Percentiles rank a stretch among this genome's conserved stretches.
Conservation (phyloP, 2,888 invertebrate genomes). For the Phyllotreta cruciferae region DNA sequence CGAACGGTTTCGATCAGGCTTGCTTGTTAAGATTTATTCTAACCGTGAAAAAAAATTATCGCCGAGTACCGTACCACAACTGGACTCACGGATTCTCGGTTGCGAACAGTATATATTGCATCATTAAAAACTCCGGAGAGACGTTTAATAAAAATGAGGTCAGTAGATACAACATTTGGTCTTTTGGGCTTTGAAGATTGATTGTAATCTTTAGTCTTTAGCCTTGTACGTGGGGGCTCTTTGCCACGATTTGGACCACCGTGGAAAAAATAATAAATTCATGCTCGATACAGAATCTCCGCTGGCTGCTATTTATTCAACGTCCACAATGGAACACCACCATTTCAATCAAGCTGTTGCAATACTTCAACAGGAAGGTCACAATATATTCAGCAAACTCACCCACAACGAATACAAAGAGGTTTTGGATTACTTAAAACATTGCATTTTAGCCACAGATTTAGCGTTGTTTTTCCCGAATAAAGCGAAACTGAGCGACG, state of each 20-base stretch:
- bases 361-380: conserved; percentile 85
- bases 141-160: conserved; percentile 70
- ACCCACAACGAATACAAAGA: conserved; percentile 77
- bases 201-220: conserved; percentile 66
- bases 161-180: conserved; percentile 31
- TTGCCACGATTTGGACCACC: conserved; percentile 86
- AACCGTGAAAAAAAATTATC: conserved; percentile 85
- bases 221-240: conserved; percentile 81
- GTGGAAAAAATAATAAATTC: conserved; percentile 87
- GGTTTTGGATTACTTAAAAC: conserved; percentile 76
- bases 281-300: conserved; percentile 85
- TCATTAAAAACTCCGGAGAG: conserved; percentile 67
- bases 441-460: conserved; percentile 87
- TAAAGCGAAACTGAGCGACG: conserved; percentile 66
- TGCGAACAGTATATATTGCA: conserved; percentile 81
- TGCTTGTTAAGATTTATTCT: conserved; percentile 76
- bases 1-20: conserved; percentile 70
- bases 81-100: conserved; percentile 90
- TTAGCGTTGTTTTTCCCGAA: conserved; percentile 83
- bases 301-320: conserved; percentile 83
- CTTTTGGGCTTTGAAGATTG: conserved; percentile 46
- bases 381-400: conserved; percentile 82
- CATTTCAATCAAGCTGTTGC: conserved; percentile 89
- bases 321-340: conserved; percentile 87
- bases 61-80: conserved; percentile 85